Conservation (phyloP, 2,113 vertebrate species). For the Fulica atra region DNA sequence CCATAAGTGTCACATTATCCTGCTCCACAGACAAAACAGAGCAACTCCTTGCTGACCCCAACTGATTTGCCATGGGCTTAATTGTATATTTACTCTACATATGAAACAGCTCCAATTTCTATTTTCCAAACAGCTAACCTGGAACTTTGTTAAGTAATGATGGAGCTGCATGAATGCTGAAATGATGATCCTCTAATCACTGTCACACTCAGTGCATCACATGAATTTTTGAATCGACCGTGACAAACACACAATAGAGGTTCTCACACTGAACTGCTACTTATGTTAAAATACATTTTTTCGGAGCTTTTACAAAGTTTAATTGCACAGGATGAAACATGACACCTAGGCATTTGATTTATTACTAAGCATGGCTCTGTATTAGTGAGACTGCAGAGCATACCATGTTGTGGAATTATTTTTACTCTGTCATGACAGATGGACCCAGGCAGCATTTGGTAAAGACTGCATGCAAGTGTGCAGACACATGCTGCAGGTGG, state of each 20-base stretch:
- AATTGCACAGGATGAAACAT: conserved; percentile 60
- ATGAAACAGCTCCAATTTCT: background rate
- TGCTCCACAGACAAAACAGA: background rate
- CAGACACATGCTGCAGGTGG: conserved; percentile 52
- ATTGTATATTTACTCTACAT: conserved; percentile 9
- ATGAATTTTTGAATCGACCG: background rate
- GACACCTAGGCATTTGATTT: conserved; percentile 51
- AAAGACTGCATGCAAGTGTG: background rate
- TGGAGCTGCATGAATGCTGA: background rate
- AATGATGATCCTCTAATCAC: background rate
- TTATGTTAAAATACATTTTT: conserved; percentile 30
- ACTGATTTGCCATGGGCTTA: background rate
- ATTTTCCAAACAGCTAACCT: background rate
- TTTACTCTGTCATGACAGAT: conserved; percentile 63
- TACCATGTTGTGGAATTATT: conserved; percentile 43
- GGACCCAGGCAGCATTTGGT: conserved; percentile 12
- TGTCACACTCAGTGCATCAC: background rate
- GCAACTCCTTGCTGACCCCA: background rate
- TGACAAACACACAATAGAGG: background rate
- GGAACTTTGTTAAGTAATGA: background rate
- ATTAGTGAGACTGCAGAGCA: conserved; percentile 34
- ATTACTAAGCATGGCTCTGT: conserved; percentile 49
- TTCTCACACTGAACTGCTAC: background rate
- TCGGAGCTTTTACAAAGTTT: conserved; percentile 28
- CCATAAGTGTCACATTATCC: background rate